Base-by-base conservation (phyloP, 2,113 vertebrate genomes). In the Melanocharis versteri region DNA sequence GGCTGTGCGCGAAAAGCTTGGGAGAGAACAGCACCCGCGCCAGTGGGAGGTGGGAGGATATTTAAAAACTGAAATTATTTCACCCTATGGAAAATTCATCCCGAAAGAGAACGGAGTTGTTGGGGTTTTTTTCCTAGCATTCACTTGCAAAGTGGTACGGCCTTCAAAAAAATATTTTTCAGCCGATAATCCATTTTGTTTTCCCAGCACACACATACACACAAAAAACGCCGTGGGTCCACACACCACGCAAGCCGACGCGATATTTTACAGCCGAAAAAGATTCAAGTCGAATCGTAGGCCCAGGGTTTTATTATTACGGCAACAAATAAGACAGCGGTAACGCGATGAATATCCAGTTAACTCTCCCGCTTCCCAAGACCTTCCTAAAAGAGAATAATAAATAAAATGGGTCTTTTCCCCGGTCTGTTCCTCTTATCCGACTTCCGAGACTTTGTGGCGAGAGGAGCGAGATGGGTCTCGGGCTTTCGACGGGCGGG, bases 271-370 rank as follows among this genome's bases (percentile, higher is more conserved):
- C 57, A 60, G 91, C 31, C 76, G 58, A 54, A 78, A 84, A 94
- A 82, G 54, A 80, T 71, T 90, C 57, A 57, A 73, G 69, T 45
- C 16, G 68, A 94, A 87, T 58, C 47, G 90, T 90, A 96, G 96
- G 96, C 97, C 94, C 37, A 44, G 11, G 5, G 1, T 88, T 97
- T 97, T 96, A 94, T 84, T 91, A 93, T 94, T 82, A 87, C 44
- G 50, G 31, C 45, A 84, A 76, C 68, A 93, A 91, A 90, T 93
- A 84, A 82, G 40, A 40, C 21, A 57, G 62, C 13, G 5, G 50
- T 62, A 61, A 89, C 22, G n/a, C 69, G 22, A 53, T 28, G 83
- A 81, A 68, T 81, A 75, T 62, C n/a, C 78, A 47, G 37, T 91
- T 94, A 96, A 94, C 93, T 68, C 61, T 47, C 91, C 87, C 73